These are phyloP conservation scores for Eurystomus gularis DNA, from an alignment of 2,113 vertebrate genomes.

Conservation along the genomic window DNA sequence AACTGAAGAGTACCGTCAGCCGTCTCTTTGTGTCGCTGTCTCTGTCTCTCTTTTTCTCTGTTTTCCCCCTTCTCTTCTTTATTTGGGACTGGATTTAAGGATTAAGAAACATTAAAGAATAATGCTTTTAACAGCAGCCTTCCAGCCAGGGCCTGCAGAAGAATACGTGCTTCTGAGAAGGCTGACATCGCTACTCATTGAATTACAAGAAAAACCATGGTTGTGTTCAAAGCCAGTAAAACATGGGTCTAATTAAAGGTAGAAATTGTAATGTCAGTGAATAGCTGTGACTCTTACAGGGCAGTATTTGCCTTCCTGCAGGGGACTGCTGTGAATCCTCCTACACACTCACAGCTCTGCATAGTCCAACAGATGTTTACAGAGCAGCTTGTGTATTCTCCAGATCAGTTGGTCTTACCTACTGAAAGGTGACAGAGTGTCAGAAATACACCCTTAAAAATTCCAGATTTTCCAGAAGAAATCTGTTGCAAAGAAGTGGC, in stretches of 20 bases:
- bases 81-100: not conserved
- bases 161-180: not conserved
- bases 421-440: not conserved
- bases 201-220: not conserved
- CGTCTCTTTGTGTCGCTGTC: not conserved
- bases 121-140: not conserved
- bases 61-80: not conserved
- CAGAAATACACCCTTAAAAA: not conserved
- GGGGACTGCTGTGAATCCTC: not conserved
- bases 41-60: not conserved
- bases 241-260: not conserved
- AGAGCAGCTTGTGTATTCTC: not conserved
- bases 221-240: not conserved
- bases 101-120: fast-evolving
- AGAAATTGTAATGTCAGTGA: not conserved
- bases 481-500: not conserved
- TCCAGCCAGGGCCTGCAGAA: not conserved
- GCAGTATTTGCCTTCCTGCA: not conserved
- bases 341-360: not conserved
- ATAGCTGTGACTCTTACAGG: not conserved
- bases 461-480: not conserved
- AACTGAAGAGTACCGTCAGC: not conserved
- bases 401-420: not conserved
- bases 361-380: not conserved
- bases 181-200: fast-evolving